Percentiles rank a stretch among this genome's conserved stretches.
Evolutionary conservation across 2,113 vertebrate species (phyloP).

Genomic region (Corynorhinus townsendii): DNA sequence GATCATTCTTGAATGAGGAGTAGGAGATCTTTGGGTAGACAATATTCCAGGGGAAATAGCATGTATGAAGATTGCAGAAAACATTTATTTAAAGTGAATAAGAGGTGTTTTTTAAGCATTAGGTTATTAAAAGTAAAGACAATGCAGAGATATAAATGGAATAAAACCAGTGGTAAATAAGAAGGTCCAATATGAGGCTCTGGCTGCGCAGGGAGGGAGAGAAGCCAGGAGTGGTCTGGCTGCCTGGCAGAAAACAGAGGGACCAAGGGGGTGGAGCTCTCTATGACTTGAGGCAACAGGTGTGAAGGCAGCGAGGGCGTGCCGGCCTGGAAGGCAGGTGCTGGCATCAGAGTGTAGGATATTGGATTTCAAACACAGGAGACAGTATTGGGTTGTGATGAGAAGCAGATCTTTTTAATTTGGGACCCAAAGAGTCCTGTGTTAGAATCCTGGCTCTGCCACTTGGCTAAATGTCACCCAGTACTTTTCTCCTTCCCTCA

Average conservation of each 20-base stretch:
- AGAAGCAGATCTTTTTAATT: neutral
- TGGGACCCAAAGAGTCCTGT: neutral
- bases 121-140: neutral
- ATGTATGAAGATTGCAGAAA: neutral
- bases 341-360: neutral
- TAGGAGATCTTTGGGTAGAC: neutral
- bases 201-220: neutral
- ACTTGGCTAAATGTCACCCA: neutral
- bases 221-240: neutral
- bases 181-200: neutral
- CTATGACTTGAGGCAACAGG: neutral
- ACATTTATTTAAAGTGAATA: neutral
- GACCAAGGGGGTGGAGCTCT: neutral
- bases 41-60: neutral
- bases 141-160: neutral
- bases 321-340: neutral
- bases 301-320: neutral
- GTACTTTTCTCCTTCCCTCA: neutral
- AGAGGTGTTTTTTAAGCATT: neutral
- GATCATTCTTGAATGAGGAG: neutral
- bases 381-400: neutral
- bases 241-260: neutral
- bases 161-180: slow-evolving; percentile 16
- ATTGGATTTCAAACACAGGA: neutral
- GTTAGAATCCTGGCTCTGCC: neutral